Conservation (phyloP, 2,888 invertebrate species). For the Platynereis dumerilii region DNA sequence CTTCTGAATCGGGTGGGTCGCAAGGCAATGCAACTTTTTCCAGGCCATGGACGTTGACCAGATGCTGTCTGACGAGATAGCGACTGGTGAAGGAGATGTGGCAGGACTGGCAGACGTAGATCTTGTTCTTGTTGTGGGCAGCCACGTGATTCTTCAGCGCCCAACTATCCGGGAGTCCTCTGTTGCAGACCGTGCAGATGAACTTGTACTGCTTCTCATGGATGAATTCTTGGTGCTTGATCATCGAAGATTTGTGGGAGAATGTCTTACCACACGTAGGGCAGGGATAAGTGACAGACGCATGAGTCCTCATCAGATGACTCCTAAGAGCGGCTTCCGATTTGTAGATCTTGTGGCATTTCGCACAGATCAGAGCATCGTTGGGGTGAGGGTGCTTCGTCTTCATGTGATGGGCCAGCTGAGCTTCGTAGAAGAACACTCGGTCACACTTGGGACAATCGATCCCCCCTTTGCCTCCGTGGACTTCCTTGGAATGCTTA, state of each 20-base stretch:
- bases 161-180: slow-evolving; percentile 1
- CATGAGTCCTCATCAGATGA: slow-evolving; percentile 13
- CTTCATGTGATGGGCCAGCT: slow-evolving; percentile 4
- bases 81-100: too few species aligned
- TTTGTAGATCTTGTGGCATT: slow-evolving; percentile 16
- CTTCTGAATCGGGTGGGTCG: too few species aligned
- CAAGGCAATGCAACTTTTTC: too few species aligned
- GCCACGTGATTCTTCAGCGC: slow-evolving; percentile 1
- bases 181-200: not conserved
- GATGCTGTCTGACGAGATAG: too few species aligned
- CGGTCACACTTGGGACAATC: slow-evolving; percentile 14
- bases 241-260: not conserved
- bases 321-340: slow-evolving; percentile 9
- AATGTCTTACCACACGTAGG: not conserved
- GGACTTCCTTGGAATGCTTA: not conserved
- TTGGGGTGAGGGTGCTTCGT: slow-evolving; percentile 14
- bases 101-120: not conserved
- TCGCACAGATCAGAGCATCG: slow-evolving; percentile 10
- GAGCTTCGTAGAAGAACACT: slow-evolving; percentile 6
- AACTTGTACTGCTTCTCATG: not conserved
- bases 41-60: too few species aligned
- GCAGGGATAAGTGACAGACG: slow-evolving; percentile 13
- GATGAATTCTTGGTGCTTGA: not conserved
- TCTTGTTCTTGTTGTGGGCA: not conserved
- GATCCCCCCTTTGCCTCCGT: slow-evolving; percentile 18